These are phyloP conservation scores for Procambarus virginalis DNA, from an alignment of 1,140 invertebrate species.

Conservation along the genomic window DNA sequence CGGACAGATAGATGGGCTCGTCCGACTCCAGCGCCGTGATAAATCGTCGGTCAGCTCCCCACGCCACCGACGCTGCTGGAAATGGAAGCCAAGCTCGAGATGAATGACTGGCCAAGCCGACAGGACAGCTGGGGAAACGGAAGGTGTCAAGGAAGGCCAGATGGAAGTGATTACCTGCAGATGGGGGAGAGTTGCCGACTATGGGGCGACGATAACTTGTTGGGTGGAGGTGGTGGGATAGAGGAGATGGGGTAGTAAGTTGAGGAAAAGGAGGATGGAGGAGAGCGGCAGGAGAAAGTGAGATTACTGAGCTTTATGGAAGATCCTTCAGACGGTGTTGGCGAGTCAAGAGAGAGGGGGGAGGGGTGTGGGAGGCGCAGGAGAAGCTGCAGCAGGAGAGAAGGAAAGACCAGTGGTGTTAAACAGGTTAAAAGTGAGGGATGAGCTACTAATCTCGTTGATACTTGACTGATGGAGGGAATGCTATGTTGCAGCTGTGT, in stretches of 20 bases:
- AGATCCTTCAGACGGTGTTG: not conserved
- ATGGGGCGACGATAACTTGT: not conserved
- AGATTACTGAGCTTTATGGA: not conserved
- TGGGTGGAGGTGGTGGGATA: no score
- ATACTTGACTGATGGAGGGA: no score
- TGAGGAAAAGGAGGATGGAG: no score
- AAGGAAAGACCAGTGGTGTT: not conserved
- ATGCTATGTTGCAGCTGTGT: no score
- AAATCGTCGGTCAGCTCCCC: slow-evolving; percentile 43
- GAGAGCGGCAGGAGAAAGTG: not conserved
- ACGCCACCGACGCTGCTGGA: slow-evolving; percentile 26
- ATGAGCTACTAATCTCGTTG: no score
- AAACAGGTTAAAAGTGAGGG: no score
- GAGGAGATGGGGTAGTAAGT: not conserved
- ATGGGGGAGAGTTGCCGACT: slow-evolving; percentile 3
- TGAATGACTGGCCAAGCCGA: slow-evolving; percentile 27
- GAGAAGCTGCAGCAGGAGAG: not conserved
- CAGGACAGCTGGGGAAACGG: slow-evolving; percentile 15
- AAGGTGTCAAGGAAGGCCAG: slow-evolving; percentile 11
- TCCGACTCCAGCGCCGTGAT: slow-evolving; percentile 34
- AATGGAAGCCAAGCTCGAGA: slow-evolving; percentile 43
- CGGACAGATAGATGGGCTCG: slow-evolving; percentile 39
- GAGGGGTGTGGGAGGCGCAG: no score
- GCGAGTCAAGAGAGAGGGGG: no score
- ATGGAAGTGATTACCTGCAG: slow-evolving; percentile 43